Evolutionary conservation across 2,797 vertebrate genomes (phyloP).

Genomic region (Melanitta fusca): DNA sequence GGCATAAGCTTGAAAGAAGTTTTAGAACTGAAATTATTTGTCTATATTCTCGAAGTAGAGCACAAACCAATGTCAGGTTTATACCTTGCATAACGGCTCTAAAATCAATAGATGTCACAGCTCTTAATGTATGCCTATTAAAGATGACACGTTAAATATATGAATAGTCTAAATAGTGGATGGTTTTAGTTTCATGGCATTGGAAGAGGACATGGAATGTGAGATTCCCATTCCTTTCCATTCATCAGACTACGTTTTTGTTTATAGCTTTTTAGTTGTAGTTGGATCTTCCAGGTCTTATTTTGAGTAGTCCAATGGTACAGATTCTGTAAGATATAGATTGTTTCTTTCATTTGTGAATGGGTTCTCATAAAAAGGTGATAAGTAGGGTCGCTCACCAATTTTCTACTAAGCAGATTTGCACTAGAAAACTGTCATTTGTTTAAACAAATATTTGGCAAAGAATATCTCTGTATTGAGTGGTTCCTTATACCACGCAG

Average conservation of each 20-base stretch:
- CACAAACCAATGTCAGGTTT: neutral
- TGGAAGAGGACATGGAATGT: neutral
- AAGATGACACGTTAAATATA: neutral
- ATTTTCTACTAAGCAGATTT: neutral
- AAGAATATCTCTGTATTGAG: neutral
- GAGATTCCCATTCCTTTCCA: neutral
- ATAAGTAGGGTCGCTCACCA: neutral
- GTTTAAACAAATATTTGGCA: neutral
- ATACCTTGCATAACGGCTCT: neutral
- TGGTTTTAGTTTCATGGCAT: neutral
- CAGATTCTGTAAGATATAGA: neutral
- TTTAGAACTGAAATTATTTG: neutral
- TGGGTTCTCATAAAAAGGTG: neutral
- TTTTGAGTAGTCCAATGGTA: neutral
- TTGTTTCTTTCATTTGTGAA: neutral
- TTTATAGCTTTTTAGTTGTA: neutral
- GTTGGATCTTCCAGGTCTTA: neutral
- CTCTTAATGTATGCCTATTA: neutral
- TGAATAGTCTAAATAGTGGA: neutral
- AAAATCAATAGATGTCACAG: neutral
- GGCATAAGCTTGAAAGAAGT: neutral
- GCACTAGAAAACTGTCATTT: neutral
- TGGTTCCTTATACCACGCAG: neutral
- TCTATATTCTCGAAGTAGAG: neutral
- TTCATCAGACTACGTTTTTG: neutral